Evolutionary conservation across 2,888 invertebrate species (phyloP).

Genomic region (Metopia argyrocephala): DNA sequence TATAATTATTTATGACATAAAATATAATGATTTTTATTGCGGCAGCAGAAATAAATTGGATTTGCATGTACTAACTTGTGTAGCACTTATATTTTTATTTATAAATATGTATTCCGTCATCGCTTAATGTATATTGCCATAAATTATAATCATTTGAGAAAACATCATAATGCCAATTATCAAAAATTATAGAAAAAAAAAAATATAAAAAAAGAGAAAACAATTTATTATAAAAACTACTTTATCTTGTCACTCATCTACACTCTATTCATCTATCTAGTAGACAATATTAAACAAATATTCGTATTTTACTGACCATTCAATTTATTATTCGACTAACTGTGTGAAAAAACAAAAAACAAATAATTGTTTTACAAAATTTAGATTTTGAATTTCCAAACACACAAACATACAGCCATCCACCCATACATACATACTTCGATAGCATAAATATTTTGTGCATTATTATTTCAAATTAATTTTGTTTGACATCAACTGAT

Average conservation of each 20-base stretch:
- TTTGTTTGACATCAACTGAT: background rate
- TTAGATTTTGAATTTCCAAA: background rate
- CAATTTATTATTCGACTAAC: too few species aligned
- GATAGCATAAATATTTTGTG: background rate
- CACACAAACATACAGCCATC: background rate
- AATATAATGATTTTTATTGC: conserved; percentile 8
- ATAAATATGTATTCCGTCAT: conserved; percentile 4
- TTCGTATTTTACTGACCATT: too few species aligned
- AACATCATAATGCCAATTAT: background rate
- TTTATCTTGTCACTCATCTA: too few species aligned
- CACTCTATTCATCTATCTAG: too few species aligned
- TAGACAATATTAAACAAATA: too few species aligned
- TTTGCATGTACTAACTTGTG: conserved; percentile 8
- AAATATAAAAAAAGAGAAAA: background rate
- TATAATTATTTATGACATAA: too few species aligned
- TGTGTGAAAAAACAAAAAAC: too few species aligned
- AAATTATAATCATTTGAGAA: conserved; percentile 7
- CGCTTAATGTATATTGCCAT: conserved; percentile 11
- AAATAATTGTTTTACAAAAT: too few species aligned
- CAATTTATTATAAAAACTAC: background rate
- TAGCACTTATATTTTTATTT: background rate
- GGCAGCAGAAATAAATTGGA: background rate
- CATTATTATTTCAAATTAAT: background rate
- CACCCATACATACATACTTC: background rate
- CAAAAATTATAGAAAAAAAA: background rate